These are phyloP conservation scores for Aptenodytes patagonicus DNA, from an alignment of 2,113 vertebrate species.

Conservation along the genomic window DNA sequence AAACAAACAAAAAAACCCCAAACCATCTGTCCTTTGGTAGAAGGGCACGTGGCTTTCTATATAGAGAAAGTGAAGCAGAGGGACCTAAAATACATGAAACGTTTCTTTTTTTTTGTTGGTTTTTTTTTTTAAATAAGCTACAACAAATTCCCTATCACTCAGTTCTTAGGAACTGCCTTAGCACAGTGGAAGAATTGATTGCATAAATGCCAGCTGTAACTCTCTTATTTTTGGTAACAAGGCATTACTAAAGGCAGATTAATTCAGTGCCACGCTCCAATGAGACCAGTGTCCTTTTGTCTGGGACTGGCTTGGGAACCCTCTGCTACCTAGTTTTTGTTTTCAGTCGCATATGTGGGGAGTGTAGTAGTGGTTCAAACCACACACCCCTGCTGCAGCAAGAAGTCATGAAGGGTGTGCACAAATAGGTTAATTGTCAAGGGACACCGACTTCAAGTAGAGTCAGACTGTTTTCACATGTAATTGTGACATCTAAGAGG, in stretches of 20 bases:
- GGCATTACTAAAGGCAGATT: constrained; percentile 32
- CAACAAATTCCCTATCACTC: neutral
- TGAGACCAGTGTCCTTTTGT: neutral
- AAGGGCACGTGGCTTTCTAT: neutral
- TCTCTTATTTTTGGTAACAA: constrained; percentile 50
- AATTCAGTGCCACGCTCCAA: neutral
- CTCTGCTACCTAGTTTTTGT: neutral
- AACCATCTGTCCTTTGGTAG: neutral
- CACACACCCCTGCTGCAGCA: neutral
- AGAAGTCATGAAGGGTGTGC: neutral
- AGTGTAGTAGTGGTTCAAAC: neutral
- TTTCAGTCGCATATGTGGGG: rapidly evolving
- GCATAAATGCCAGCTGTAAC: constrained; percentile 56
- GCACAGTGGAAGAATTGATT: constrained; percentile 19
- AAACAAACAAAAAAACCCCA: neutral
- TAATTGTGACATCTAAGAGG: constrained; percentile 41
- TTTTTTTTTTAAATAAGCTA: neutral
- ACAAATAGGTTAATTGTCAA: constrained; percentile 38
- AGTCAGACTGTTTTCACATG: constrained; percentile 29
- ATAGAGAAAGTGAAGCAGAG: neutral
- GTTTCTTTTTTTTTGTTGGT: neutral
- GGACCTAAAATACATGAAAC: neutral
- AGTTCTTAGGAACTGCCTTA: constrained; percentile 3
- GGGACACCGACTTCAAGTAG: neutral
- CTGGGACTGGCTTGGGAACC: neutral